A percentile compares a stretch with the other conserved stretches of the same genome.
These are phyloP conservation scores for Smutsia temminckii DNA, from an alignment of 2,797 vertebrate genomes.

Conservation along the genomic window DNA sequence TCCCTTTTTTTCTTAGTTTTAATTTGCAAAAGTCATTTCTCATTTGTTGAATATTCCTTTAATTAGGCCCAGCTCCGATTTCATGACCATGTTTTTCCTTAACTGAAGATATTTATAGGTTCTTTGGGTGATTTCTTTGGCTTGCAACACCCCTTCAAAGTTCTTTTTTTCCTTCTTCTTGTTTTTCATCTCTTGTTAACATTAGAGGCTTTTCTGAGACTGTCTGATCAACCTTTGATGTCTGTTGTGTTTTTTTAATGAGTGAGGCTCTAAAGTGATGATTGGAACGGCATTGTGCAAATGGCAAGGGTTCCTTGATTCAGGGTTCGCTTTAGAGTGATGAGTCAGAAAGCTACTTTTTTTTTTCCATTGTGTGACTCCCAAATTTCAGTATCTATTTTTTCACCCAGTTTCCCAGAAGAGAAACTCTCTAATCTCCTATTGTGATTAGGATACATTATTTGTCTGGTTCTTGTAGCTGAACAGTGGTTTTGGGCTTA, in stretches of 20 bases:
- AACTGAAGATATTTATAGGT: neutral
- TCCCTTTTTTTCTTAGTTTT: neutral
- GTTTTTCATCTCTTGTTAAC: neutral
- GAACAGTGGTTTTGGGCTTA: neutral
- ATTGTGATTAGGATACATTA: neutral
- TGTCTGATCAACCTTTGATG: neutral
- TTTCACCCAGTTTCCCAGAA: neutral
- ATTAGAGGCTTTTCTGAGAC: neutral
- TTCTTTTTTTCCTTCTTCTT: neutral
- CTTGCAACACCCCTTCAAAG: neutral
- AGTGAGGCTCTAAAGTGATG: neutral
- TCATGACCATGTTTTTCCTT: neutral
- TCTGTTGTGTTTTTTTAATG: neutral
- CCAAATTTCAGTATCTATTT: neutral
- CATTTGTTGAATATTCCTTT: neutral
- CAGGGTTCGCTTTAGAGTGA: neutral
- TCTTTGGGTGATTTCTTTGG: neutral
- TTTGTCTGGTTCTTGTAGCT: neutral
- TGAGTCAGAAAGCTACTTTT: neutral
- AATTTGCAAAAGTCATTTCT: neutral
- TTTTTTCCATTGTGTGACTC: neutral
- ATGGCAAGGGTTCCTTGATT: neutral
- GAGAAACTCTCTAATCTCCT: neutral
- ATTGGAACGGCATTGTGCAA: neutral
- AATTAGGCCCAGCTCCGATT: neutral